Base-by-base conservation (phyloP, 53 echinoderm and acorn worm genomes). In the Temnopleurus reevesii region DNA sequence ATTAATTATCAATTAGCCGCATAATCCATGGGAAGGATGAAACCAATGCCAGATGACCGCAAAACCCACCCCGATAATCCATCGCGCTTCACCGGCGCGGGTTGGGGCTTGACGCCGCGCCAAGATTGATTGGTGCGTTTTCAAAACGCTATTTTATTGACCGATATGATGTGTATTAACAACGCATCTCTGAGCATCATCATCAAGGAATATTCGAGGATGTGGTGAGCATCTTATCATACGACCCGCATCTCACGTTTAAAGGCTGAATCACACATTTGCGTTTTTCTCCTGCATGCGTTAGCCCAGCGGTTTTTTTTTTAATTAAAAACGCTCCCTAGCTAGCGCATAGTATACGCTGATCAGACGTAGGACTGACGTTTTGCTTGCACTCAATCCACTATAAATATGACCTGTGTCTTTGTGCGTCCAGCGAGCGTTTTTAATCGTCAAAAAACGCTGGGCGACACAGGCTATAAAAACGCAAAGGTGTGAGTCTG, bases 131-230 rank as follows among this genome's bases (percentile, higher is more conserved):
- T 15, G 2, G 0, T 71, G 71, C 23, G n/a, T 71, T 71, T 71
- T 71, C 71, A 71, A 63, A 71, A 71, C 71, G 71, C 71, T 71
- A 1, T 71, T 71, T 71, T 71, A 71, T 71, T n/a, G 71, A 71
- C 38, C 71, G 71, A 38, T n/a, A 7, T 41, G 71, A 23, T n/a
- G n/a, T 9, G 41, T 9, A 36, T 19, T 43, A 71, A 17, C 71
- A 71, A 71, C 21, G n/a, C 7, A 71, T 10, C n/a, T 10, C 23
- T 71, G 21, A 21, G 5, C 41, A 71, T 1, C 71, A 5, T n/a
- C n/a, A 41, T 71, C 71, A 38, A 41, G n/a, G n/a, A n/a, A 38
- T 71, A 18, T 43, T 71, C 41, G n/a, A 71, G 41, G 71, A 71
- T 41, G 71, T 41, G 71, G 71, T n/a, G 41, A 71, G n/a, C 71